Evolutionary conservation across 2,113 vertebrate genomes (phyloP), one percentile per base, ranked within the genome.

Genomic region (Pomatorhinus ruficollis): DNA sequence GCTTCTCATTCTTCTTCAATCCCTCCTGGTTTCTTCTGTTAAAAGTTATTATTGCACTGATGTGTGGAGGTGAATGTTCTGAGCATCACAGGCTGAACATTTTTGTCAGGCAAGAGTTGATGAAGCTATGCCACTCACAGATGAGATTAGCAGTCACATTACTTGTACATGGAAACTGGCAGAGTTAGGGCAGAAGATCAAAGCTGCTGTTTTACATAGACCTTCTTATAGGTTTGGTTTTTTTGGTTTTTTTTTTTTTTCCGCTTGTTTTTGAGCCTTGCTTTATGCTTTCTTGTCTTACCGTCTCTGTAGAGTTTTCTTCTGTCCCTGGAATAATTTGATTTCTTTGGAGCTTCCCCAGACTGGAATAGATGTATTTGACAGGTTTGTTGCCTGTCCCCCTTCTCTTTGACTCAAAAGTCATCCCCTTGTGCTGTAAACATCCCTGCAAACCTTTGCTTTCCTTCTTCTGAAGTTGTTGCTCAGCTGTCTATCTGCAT

Each of bases 401-500:
- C 8, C 53, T 47, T 19, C 11, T 24, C 24, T 63, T 30, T 75
- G 25, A 52, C 42, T 71, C 49, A 60, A 20, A 83, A 57, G 8
- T 12, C 22, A 57, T 28, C 3, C 10, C 15, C 7, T 30, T 30
- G 2, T 54, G 27, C 76, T 81, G 15, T 71, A 69, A 82, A 87
- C 6, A 37, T 56, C 14, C 27, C 18, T 71, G 57, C 28, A 63
- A 78, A 52, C 6, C 18, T 81, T 45, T 61, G 12, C 21, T 68
- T 44, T 56, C 21, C 25, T 78, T 14, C 21, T 65, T 70, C 3
- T 65, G 15, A 47, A 9, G 40, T 66, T 59, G 22, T 56, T 86
- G 19, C 12, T 21, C 18, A 33, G 18, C 16, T 72, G 3, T 18
- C 21, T 57, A 0, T 25, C 25, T 45, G 12, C 10, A 5, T 3